Evolutionary conservation across 2,797 vertebrate species (phyloP).

Genomic region (Mus minutoides): DNA sequence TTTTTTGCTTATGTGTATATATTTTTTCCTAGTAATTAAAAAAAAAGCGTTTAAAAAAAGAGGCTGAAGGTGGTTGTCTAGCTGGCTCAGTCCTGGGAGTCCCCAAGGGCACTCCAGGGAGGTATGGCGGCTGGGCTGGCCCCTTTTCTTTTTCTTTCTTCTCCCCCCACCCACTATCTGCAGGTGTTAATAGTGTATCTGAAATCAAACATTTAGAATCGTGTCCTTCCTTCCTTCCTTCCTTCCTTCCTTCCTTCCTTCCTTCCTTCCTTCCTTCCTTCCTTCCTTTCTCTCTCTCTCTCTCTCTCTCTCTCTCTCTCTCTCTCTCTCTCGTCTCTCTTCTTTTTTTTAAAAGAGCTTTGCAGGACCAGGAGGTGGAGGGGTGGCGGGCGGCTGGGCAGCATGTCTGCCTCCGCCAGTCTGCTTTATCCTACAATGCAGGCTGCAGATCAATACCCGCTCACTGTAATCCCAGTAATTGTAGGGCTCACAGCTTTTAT

Average conservation of each 20-base stretch:
- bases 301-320: no score
- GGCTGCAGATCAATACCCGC: conserved; percentile 89
- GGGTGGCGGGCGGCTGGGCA: conserved; percentile 43
- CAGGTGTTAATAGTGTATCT: conserved; percentile 84
- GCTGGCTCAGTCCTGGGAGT: conserved; percentile 80
- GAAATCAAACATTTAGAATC: conserved; percentile 88
- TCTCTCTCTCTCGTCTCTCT: not conserved
- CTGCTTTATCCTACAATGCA: conserved; percentile 85
- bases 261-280: no score
- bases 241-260: no score
- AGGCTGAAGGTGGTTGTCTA: conserved; percentile 80
- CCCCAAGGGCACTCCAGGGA: conserved; percentile 70
- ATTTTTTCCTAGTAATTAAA: conserved; percentile 85
- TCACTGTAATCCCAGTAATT: conserved; percentile 90
- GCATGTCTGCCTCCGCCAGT: conserved; percentile 64
- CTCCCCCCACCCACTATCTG: conserved; percentile 75
- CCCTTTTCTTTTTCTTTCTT: conserved; percentile 75
- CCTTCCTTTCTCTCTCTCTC: no score
- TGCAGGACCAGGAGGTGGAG: conserved; percentile 83
- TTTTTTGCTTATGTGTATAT: conserved; percentile 82
- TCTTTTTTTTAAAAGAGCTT: conserved; percentile 66
- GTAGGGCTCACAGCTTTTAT: conserved; percentile 87
- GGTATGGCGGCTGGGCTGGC: conserved; percentile 56
- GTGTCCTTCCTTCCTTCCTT: no score
- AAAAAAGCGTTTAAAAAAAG: conserved; percentile 71